Base-by-base conservation (phyloP, 1,140 invertebrate genomes). In the Caerostris extrusa region DNA sequence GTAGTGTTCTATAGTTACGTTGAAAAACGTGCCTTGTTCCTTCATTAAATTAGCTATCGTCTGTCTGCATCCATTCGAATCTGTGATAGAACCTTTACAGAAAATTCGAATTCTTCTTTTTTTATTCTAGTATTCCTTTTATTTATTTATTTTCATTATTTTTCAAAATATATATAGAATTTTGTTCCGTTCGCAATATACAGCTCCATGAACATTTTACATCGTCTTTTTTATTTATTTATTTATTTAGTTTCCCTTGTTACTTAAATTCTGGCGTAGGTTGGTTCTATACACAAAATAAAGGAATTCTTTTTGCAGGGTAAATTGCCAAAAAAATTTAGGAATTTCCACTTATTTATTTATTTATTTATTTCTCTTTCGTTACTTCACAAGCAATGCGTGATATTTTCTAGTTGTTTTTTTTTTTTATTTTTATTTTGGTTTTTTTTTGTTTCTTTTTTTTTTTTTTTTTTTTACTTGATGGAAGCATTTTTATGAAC, bases 31-130 rank as follows among this genome's bases (percentile, higher is more conserved):
- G 14, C 69, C 67, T 34, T 81, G 69, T 90, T 90, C 89, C 50
- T 90, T 90, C 89, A 90, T 90, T 90, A 90, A 81, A 90, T 90
- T 90, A 90, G 69, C 89, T 81, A 90, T 81, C 81, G 89, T 69
- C 69, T 67, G 57, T 90, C 58, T 60, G 55, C 69, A 81, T 81
- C 56, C 89, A 90, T 90, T 90, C 55, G 89, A 77, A 90, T 19
- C 69, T 17, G 61, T 55, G 61, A 81, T 58, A 67, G 69, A 77
- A 90, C 4, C 56, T 57, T 58, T 34, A 3, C 7, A 17, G 50
- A 50, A 34, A 50, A 50, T 53, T 10, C 19, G 71, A 77, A 50
- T 67, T 67, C 61, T 67, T 17, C 17, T 67, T 89, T 60, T 60
- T 7, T 71, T 19, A 2, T 34, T 34, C 34, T 34, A 34, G 57